These are phyloP conservation scores for Entomobrya proxima DNA, from an alignment of 2,888 invertebrate genomes.

Conservation along the genomic window DNA sequence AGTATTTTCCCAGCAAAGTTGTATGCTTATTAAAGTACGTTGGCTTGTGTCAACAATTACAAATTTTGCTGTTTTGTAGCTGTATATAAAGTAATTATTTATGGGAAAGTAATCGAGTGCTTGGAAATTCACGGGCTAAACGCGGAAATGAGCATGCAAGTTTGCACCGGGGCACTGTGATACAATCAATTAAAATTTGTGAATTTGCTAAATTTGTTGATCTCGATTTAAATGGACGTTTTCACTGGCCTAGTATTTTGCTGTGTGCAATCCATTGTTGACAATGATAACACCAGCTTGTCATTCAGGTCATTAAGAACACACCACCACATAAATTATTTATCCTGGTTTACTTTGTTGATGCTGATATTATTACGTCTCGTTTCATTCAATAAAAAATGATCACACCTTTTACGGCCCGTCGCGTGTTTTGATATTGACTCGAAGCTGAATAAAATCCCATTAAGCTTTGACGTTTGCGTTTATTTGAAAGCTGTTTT, in stretches of 20 bases:
- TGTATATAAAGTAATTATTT: background rate
- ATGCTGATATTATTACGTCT: background rate
- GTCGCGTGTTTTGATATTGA: background rate
- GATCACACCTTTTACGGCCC: background rate
- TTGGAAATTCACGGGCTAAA: too few species aligned
- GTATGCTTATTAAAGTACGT: background rate
- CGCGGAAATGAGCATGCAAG: too few species aligned
- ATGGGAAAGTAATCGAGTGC: too few species aligned
- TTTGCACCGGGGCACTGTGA: background rate
- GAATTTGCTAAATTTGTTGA: background rate
- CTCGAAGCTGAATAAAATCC: background rate
- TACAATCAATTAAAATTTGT: background rate
- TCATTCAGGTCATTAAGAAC: background rate
- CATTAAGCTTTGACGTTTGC: background rate
- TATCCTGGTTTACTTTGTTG: constrained; percentile 12
- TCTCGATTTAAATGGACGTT: background rate
- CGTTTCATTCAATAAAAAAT: background rate
- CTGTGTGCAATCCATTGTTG: background rate
- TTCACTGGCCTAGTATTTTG: background rate
- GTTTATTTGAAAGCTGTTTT: too few species aligned
- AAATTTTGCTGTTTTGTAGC: background rate
- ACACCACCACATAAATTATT: background rate
- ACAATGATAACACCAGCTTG: background rate
- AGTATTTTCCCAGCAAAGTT: constrained; percentile 18
- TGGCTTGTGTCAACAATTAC: too few species aligned